These are phyloP conservation scores for Ectemnius lituratus DNA, from an alignment of 2,888 invertebrate genomes.

Conservation along the genomic window DNA sequence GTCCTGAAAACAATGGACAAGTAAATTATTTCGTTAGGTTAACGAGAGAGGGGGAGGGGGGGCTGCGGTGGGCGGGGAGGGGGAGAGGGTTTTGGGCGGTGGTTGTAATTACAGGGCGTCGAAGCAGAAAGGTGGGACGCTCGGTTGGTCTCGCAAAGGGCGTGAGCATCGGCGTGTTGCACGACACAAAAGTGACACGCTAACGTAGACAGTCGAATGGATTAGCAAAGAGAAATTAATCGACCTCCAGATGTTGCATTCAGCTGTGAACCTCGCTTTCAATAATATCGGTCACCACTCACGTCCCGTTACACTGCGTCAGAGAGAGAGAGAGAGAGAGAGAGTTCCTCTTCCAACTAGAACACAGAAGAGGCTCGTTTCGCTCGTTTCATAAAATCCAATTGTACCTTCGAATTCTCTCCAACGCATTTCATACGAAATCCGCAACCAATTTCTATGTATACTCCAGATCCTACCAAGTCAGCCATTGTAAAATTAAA, in stretches of 20 bases:
- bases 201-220: constrained; percentile 46
- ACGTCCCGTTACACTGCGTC: too few species aligned
- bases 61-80: background rate
- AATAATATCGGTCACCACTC: constrained; percentile 8
- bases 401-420: too few species aligned
- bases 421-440: too few species aligned
- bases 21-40: constrained; percentile 46
- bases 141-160: constrained; percentile 45
- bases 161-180: constrained; percentile 14
- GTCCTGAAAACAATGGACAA: constrained; percentile 32
- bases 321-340: too few species aligned
- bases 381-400: too few species aligned
- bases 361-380: too few species aligned
- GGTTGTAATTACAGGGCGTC: constrained; percentile 49
- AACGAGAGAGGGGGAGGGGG: constrained; percentile 23
- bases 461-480: too few species aligned
- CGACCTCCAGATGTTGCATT: constrained; percentile 37
- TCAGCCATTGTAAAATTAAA: too few species aligned
- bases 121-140: constrained; percentile 39
- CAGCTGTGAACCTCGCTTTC: constrained; percentile 13
- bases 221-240: constrained; percentile 53
- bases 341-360: too few species aligned
- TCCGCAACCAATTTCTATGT: too few species aligned
- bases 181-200: constrained; percentile 12
- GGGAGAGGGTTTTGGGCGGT: background rate